These are phyloP conservation scores for Amitus sp. DNA, from an alignment of 2,888 invertebrate genomes.

Conservation along the genomic window DNA sequence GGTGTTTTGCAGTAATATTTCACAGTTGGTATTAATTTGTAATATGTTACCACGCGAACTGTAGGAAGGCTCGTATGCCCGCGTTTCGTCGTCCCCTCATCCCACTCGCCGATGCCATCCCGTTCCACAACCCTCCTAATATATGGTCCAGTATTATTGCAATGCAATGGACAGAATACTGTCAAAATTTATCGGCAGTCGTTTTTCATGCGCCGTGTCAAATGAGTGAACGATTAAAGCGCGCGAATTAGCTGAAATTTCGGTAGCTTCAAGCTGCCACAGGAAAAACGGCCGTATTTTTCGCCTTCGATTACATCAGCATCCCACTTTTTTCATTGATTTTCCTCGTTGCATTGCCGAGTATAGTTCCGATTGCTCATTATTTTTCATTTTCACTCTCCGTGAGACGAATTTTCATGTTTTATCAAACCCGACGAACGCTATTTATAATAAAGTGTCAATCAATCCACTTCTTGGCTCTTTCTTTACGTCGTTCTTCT, in stretches of 20 bases:
- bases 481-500: constrained; percentile 39
- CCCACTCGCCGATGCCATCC: constrained; percentile 43
- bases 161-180: constrained; percentile 67
- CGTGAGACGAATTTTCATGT: not conserved
- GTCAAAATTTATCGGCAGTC: constrained; percentile 66
- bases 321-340: no score
- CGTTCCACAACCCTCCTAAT: constrained; percentile 57
- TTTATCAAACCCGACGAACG: constrained; percentile 24
- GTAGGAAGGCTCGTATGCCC: constrained; percentile 47
- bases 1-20: constrained; percentile 66
- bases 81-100: constrained; percentile 40
- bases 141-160: constrained; percentile 66
- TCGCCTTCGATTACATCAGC: not conserved
- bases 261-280: constrained; percentile 12
- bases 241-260: constrained; percentile 61
- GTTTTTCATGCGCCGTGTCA: constrained; percentile 64
- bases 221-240: constrained; percentile 64
- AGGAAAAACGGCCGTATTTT: constrained; percentile 6
- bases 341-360: no score
- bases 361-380: no score
- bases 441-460: constrained; percentile 41
- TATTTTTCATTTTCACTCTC: not conserved
- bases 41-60: constrained; percentile 66
- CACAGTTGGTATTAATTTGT: constrained; percentile 67
- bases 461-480: constrained; percentile 35